Evolutionary conservation across 2,888 invertebrate species (phyloP).

Genomic region (Glomeris marginata): DNA sequence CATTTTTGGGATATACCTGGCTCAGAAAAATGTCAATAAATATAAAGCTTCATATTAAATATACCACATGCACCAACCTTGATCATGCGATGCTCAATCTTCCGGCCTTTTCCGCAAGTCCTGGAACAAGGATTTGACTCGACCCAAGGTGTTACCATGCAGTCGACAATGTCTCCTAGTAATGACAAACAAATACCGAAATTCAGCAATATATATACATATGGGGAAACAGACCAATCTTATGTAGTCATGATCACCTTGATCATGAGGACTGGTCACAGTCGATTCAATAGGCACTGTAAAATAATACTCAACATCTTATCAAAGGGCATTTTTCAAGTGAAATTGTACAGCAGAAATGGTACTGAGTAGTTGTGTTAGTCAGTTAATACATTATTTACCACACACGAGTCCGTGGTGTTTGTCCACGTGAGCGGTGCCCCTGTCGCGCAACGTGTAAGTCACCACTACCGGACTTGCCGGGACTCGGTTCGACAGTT

Average conservation of each 20-base stretch:
- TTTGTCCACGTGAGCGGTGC: conserved; percentile 19
- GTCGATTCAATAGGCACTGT: conserved; percentile 9
- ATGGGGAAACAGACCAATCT: conserved; percentile 12
- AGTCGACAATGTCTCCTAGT: conserved; percentile 21
- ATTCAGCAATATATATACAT: too few relatives aligned
- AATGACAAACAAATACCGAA: too few relatives aligned
- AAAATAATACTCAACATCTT: background rate
- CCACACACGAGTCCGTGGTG: conserved; percentile 20
- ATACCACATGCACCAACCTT: conserved; percentile 33
- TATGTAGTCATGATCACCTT: too few relatives aligned
- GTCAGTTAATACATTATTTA: conserved; percentile 7
- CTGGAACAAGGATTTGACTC: conserved; percentile 69
- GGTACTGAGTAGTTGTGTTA: too few relatives aligned
- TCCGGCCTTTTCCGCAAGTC: conserved; percentile 58
- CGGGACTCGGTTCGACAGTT: conserved; percentile 10
- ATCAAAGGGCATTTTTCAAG: too few relatives aligned
- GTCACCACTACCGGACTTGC: conserved; percentile 12
- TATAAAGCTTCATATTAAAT: too few relatives aligned
- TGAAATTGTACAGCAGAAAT: too few relatives aligned
- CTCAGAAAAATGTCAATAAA: too few relatives aligned
- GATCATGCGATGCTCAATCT: conserved; percentile 45
- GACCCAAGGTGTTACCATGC: conserved; percentile 59
- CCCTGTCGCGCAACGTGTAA: conserved; percentile 19
- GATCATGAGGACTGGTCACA: too few relatives aligned
- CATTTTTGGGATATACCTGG: conserved; percentile 11